phyloP scores from a whole-genome alignment of 2,888 invertebrate genomes.

The Junonia oenone region DNA sequence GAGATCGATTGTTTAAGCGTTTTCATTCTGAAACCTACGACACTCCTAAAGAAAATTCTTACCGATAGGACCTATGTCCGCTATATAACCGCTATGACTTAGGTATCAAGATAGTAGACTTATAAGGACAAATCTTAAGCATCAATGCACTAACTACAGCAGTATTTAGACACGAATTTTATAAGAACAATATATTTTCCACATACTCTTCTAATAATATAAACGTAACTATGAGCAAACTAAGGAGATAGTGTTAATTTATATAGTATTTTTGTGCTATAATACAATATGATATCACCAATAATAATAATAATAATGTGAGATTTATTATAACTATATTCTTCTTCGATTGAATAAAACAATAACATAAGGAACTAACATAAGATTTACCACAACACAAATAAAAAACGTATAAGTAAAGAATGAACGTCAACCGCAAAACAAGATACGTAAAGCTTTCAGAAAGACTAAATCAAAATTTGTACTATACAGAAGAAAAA shows the following conservation, averaged over 20 bases:
- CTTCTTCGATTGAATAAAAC: slow-evolving; percentile 8
- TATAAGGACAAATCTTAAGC: slow-evolving; percentile 58
- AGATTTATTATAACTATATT: slow-evolving; percentile 21
- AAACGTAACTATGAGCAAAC: slow-evolving; percentile 31
- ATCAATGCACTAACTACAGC: slow-evolving; percentile 35
- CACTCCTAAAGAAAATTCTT: slow-evolving; percentile 49
- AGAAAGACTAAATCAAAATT: slow-evolving; percentile 61
- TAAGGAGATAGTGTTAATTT: slow-evolving; percentile 29
- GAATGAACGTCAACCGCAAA: slow-evolving; percentile 43
- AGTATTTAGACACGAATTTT: slow-evolving; percentile 44
- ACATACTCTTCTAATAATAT: slow-evolving; percentile 35
- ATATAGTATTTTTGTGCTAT: slow-evolving; percentile 45
- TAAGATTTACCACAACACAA: slow-evolving; percentile 25
- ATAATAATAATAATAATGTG: slow-evolving; percentile 27
- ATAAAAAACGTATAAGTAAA: slow-evolving; percentile 16
- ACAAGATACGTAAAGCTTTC: slow-evolving; percentile 50
- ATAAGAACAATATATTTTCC: slow-evolving; percentile 38
- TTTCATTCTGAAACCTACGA: slow-evolving; percentile 54
- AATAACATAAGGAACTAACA: slow-evolving; percentile 18
- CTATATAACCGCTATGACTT: slow-evolving; percentile 67
- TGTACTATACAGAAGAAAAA: slow-evolving; percentile 63
- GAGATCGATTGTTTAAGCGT: slow-evolving; percentile 68
- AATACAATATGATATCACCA: slow-evolving; percentile 32
- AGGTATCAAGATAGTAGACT: slow-evolving; percentile 60
- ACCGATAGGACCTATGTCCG: slow-evolving; percentile 38